Conservation (phyloP, 2,797 vertebrate genomes). For the Eutrigla gurnardus region DNA sequence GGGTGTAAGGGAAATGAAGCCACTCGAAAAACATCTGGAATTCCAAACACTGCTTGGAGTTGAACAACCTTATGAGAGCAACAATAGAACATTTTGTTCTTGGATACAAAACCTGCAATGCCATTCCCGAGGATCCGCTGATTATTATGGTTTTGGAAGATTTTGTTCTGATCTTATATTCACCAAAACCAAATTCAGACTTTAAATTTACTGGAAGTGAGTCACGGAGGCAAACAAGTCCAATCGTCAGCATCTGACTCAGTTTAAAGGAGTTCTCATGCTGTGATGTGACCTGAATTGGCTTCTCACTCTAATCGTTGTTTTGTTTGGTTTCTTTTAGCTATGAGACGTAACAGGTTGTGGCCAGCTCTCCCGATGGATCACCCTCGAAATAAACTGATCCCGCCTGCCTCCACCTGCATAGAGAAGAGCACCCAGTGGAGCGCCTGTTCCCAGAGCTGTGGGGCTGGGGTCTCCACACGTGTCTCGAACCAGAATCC, state of each 20-base stretch:
- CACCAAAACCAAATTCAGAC: background rate
- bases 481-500: constrained; percentile 92
- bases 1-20: constrained; percentile 53
- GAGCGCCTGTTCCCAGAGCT: constrained; percentile 91
- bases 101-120: constrained; percentile 24
- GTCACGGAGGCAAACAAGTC: constrained; percentile 13
- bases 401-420: constrained; percentile 56
- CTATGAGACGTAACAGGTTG: constrained; percentile 54
- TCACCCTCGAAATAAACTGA: constrained; percentile 40
- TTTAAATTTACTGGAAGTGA: constrained; percentile 1
- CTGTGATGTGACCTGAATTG: background rate
- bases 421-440: constrained; percentile 88
- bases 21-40: constrained; percentile 71
- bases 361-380: constrained; percentile 53
- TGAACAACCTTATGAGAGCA: constrained; percentile 54
- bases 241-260: background rate
- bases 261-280: background rate
- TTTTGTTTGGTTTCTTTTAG: constrained; percentile 57
- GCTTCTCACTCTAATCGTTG: background rate
- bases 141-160: constrained; percentile 36
- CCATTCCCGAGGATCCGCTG: constrained; percentile 35
- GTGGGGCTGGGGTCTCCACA: constrained; percentile 90
- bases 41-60: constrained; percentile 56
- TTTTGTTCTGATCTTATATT: constrained; percentile 12
- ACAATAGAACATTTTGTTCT: constrained; percentile 74